These are phyloP conservation scores for Mirounga angustirostris DNA, from an alignment of 2,113 vertebrate species.

Conservation along the genomic window DNA sequence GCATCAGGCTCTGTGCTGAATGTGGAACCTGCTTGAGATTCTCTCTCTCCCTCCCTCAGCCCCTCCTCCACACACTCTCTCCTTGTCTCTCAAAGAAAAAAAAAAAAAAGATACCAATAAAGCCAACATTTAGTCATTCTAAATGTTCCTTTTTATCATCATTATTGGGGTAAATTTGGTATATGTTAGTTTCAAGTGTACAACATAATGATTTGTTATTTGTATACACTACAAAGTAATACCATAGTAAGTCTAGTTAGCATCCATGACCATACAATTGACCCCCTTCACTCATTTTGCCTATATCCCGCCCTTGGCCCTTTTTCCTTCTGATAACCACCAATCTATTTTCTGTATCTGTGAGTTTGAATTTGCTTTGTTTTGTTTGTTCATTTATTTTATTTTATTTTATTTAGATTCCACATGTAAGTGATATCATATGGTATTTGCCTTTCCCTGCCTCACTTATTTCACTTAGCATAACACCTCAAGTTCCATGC, in stretches of 20 bases:
- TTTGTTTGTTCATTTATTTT: background rate
- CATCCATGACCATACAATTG: background rate
- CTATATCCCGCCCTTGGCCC: background rate
- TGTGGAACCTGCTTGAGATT: background rate
- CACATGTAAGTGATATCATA: background rate
- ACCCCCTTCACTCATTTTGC: background rate
- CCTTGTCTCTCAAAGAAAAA: background rate
- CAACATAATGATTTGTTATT: background rate
- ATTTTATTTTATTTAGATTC: background rate
- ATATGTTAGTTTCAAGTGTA: background rate
- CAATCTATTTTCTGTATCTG: background rate
- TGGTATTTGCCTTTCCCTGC: background rate
- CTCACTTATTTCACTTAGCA: background rate
- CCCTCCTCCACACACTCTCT: background rate
- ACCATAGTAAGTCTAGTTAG: background rate
- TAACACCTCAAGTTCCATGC: background rate
- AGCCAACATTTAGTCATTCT: background rate
- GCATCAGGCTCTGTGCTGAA: background rate
- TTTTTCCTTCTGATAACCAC: background rate
- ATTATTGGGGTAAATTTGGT: background rate
- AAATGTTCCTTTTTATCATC: background rate
- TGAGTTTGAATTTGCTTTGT: background rate
- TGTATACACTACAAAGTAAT: background rate
- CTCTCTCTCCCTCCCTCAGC: background rate
- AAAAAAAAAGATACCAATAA: background rate